Conservation (phyloP, 37 sponge, comb jelly and placozoan species). For the Crambe crambe region DNA sequence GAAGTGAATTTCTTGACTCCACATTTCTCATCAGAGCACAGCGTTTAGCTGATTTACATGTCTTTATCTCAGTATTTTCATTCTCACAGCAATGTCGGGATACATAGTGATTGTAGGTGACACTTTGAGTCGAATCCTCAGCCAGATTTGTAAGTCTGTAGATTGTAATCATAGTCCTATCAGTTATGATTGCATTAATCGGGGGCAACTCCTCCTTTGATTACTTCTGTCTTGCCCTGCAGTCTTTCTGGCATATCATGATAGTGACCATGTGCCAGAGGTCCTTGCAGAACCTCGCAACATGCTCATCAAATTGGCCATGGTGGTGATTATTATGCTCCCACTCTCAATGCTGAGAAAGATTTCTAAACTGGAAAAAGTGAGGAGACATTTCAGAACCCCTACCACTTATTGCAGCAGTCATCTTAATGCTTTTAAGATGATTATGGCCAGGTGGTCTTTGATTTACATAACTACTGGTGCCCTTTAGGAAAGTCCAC, state of each 20-base stretch:
- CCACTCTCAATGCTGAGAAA: slow-evolving; percentile 62
- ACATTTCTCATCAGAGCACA: too few species aligned
- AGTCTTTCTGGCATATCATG: not conserved
- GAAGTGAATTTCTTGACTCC: too few species aligned
- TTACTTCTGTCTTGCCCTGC: not conserved
- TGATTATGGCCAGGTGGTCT: too few species aligned
- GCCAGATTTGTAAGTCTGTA: slow-evolving; percentile 41
- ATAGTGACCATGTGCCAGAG: not conserved
- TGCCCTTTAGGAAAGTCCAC: not conserved
- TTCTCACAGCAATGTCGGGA: slow-evolving; percentile 68
- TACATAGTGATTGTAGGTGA: slow-evolving; percentile 69
- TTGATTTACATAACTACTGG: not conserved
- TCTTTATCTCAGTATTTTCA: too few species aligned
- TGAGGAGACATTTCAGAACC: not conserved
- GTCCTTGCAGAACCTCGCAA: not conserved
- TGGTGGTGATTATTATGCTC: slow-evolving; percentile 54
- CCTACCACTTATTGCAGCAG: too few species aligned
- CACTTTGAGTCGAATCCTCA: slow-evolving; percentile 41
- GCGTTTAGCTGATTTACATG: too few species aligned
- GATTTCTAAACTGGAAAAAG: slow-evolving; percentile 71
- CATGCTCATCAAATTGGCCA: slow-evolving; percentile 36
- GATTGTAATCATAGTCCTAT: not conserved
- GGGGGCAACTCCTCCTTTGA: not conserved
- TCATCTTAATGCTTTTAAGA: not conserved
- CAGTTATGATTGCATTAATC: too few species aligned